A percentile compares a stretch with the other conserved stretches of the same genome.
phyloP scores from a whole-genome alignment of 2,113 vertebrate species.

The Xiphophorus couchianus region DNA sequence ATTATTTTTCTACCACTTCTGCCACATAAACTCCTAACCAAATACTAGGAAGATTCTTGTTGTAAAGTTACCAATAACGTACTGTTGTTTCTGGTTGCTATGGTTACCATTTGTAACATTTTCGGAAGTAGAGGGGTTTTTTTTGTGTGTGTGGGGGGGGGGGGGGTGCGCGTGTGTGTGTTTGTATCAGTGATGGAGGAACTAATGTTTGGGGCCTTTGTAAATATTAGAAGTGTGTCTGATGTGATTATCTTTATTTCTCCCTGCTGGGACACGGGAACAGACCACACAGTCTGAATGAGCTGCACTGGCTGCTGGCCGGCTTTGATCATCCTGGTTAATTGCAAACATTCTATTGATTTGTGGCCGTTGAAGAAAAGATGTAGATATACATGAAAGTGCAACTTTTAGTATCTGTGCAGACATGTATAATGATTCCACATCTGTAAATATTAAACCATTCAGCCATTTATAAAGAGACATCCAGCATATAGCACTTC shows the following conservation, averaged over 20 bases:
- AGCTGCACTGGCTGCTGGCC: slow-evolving; percentile 25
- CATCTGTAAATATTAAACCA: slow-evolving; percentile 6
- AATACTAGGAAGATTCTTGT: too few relatives aligned
- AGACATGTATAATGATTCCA: not conserved
- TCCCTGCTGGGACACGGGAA: slow-evolving; percentile 7
- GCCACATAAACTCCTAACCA: too few relatives aligned
- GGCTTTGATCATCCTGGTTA: slow-evolving; percentile 43
- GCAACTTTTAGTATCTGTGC: not conserved
- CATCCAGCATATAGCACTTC: not conserved
- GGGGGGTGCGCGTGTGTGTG: too few relatives aligned
- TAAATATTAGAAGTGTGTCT: not conserved
- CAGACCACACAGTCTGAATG: slow-evolving; percentile 53
- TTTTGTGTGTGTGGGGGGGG: too few relatives aligned
- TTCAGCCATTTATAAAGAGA: slow-evolving; percentile 4
- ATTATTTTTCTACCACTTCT: too few relatives aligned
- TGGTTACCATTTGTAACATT: too few relatives aligned
- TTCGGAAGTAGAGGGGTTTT: not conserved
- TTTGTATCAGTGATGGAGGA: not conserved
- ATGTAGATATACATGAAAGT: slow-evolving; percentile 1
- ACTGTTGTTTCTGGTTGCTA: too few relatives aligned
- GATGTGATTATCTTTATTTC: not conserved
- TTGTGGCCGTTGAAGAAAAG: not conserved
- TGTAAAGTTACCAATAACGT: too few relatives aligned
- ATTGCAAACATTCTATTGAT: slow-evolving; percentile 1
- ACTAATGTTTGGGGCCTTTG: not conserved